Evolutionary conservation across 2,888 invertebrate species (phyloP).

Genomic region (Tenthredo mesomela): DNA sequence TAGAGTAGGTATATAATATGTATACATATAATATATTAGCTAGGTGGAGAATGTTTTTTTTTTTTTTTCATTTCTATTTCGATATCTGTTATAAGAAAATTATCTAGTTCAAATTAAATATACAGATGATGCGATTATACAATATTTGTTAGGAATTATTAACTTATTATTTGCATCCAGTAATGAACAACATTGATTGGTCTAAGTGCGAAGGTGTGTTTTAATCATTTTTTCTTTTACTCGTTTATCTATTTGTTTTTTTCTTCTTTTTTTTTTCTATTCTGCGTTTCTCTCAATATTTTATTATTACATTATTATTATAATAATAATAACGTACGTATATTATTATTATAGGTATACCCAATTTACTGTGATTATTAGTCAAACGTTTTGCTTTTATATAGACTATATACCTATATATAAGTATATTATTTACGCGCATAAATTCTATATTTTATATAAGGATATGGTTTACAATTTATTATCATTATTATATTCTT

Average conservation of each 20-base stretch:
- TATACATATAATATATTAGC: neutral
- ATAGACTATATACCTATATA: neutral
- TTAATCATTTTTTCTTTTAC: neutral
- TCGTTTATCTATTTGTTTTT: no score
- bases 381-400: constrained; percentile 12
- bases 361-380: constrained; percentile 49
- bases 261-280: neutral
- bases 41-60: neutral
- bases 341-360: neutral
- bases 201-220: constrained; percentile 23
- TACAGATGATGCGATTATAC: neutral
- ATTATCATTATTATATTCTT: neutral
- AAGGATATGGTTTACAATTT: constrained; percentile 37
- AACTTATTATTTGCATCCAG: constrained; percentile 16
- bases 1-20: neutral
- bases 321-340: neutral
- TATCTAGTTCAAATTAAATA: constrained; percentile 24
- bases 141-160: constrained; percentile 9
- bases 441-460: neutral
- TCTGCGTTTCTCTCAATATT: neutral
- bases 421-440: neutral
- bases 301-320: neutral
- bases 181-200: constrained; percentile 50
- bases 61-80: neutral
- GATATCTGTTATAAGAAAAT: neutral